Evolutionary conservation across 2,888 invertebrate species (phyloP), one percentile per base, ranked within the genome.

Genomic region (Cheilosia urbana): DNA sequence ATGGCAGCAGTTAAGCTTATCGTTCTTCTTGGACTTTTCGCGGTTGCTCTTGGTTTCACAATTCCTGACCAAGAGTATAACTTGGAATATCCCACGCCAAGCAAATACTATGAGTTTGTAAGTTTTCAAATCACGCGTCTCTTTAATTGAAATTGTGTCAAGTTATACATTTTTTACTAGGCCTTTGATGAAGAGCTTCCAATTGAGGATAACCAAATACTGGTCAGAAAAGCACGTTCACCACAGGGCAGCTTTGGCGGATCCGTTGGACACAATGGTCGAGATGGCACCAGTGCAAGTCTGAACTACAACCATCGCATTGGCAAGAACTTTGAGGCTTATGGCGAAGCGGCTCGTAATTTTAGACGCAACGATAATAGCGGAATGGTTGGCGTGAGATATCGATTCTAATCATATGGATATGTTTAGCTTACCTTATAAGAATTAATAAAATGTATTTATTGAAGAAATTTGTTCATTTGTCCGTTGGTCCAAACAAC

Each of bases 21-120:
- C 24, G 2, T 30, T 53, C 27, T 27, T 27, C 15, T 53, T 9
- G 47, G 47, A 53, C 21, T 53, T 15, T 53, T 53, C 30, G 24
- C 47, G 9, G 47, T 47, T 47, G 47, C 47, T 47, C 9, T 47
- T 17, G 47, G 47, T 47, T 47, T 47, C 17, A 19, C n/a, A 9
- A 47, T 47, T 47, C 47, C 47, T 2, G 47, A 47, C 6, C 47
- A 47, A 47, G 47, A 17, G 17, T 19, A 47, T 0, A 9, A 19
- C 9, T 19, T 47, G 17, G 47, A 47, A 7, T 4, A 47, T 47
- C 47, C 47, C 30, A 27, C 27, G 6, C 27, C 27, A 5, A 47
- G 47, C 47, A 47, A 19, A 17, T 47, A 47, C 17, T 47, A 47
- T 11, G 47, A 47, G 19, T 47, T 47, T 47, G 47, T 47, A 47